Evolutionary conservation across 2,797 vertebrate species (phyloP).

Genomic region (Galago senegalensis): DNA sequence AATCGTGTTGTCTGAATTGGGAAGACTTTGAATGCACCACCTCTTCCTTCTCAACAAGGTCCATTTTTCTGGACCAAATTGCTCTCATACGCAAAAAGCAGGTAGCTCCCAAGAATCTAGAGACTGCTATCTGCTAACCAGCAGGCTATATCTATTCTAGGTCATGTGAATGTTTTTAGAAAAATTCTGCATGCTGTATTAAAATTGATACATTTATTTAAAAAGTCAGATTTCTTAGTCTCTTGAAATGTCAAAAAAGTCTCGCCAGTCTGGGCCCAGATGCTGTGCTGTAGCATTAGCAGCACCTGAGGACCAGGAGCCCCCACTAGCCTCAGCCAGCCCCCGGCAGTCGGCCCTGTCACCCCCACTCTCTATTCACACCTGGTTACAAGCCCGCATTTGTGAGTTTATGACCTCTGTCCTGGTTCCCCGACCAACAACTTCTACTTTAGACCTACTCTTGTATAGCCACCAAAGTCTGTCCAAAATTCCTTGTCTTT

Average conservation of each 20-base stretch:
- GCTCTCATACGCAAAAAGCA: neutral
- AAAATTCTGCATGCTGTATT: neutral
- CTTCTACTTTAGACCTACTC: neutral
- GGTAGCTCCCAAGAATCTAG: neutral
- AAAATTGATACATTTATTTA: neutral
- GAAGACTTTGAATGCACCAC: neutral
- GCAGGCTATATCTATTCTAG: neutral
- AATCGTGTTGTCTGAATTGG: neutral
- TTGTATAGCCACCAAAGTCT: neutral
- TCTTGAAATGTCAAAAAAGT: neutral
- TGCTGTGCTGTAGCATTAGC: neutral
- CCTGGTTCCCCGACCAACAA: neutral
- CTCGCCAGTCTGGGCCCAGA: no score
- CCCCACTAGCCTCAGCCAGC: accelerated
- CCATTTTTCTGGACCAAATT: neutral
- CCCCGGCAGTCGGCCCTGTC: accelerated
- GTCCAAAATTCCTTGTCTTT: neutral
- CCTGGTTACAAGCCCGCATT: neutral
- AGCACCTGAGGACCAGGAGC: accelerated
- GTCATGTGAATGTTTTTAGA: neutral
- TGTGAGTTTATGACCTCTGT: neutral
- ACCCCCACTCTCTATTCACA: neutral
- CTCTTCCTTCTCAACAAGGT: neutral
- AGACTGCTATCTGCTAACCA: neutral
- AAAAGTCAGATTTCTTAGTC: neutral